Evolutionary conservation across 2,797 vertebrate species (phyloP), one percentile per base, ranked within the genome.

Genomic region (Nothura maculosa): DNA sequence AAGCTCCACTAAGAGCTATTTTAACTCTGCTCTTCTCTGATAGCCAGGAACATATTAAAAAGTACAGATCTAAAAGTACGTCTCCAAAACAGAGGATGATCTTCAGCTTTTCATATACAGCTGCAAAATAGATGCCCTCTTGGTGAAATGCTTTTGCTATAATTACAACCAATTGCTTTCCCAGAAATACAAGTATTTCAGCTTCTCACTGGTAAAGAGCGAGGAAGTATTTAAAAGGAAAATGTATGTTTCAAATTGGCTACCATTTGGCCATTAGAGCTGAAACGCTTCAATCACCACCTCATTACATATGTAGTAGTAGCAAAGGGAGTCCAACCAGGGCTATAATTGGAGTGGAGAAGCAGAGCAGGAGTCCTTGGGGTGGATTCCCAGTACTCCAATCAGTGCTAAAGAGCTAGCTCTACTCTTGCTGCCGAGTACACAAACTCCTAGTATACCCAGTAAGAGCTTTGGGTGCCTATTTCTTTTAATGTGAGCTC

Each of bases 21-120:
- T 96, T 95, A 97, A 94, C 96, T 96, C 96, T 60, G 83, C 96
- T 97, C 93, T 86, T 97, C 93, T 94, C 81, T 93, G 80, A 74
- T 92, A 95, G 95, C 96, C 96, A 97, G 76, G 17, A 92, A 68
- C 84, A 83, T 79, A 75, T 58, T 16, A 79, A 54, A 48, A 89
- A 97, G 91, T 57, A 91, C 73, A 42, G 50, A 67, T 75, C 96
- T 94, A 96, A 97, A 97, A 97, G 96, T 94, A 95, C 91, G 70
- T 42, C 85, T 42, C 60, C 50, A 6, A 94, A 91, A 52, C 87
- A 30, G 18, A 88, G 92, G 90, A 89, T 3, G 72, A 62, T 77
- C 61, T 77, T 36, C 74, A 78, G 50, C 32, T 73, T 81, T 76
- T 75, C 30, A 72, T 16, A 24, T 72, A 17, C 3, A 5, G 38